phyloP scores from a whole-genome alignment of 2,113 vertebrate genomes.

The Tyto alba region DNA sequence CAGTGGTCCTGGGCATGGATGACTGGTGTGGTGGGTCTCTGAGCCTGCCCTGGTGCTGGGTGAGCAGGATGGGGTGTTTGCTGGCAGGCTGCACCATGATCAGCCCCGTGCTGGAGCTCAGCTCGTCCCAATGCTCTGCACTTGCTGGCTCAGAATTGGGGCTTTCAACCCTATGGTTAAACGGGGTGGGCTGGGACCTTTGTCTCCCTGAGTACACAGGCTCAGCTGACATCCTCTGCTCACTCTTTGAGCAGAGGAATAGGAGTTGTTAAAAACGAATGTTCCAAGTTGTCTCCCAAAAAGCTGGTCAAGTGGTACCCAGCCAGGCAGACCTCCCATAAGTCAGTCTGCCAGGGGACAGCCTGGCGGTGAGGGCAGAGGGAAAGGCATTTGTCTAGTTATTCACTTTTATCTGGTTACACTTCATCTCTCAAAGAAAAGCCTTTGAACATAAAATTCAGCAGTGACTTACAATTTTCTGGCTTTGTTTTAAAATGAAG shows the following conservation, averaged over 20 bases:
- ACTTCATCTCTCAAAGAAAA: background rate
- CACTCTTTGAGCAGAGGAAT: background rate
- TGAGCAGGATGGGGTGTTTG: background rate
- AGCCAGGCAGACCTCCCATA: background rate
- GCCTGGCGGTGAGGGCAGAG: background rate
- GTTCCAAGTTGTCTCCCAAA: background rate
- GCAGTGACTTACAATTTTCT: background rate
- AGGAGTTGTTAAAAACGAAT: background rate
- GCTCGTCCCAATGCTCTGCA: background rate
- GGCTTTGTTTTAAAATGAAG: background rate
- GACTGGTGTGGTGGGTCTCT: background rate
- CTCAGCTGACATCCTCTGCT: background rate
- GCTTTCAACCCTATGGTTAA: fast-evolving
- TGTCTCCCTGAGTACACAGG: fast-evolving
- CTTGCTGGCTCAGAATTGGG: background rate
- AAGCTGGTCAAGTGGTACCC: background rate
- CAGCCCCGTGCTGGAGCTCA: background rate
- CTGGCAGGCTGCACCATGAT: background rate
- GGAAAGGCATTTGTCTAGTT: background rate
- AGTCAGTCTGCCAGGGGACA: background rate
- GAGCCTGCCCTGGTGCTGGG: background rate
- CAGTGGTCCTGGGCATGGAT: background rate
- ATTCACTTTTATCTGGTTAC: background rate
- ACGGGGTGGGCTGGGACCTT: background rate
- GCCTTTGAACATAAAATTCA: background rate